phyloP scores from a whole-genome alignment of 2,888 invertebrate species.

The Clunio marinus region DNA sequence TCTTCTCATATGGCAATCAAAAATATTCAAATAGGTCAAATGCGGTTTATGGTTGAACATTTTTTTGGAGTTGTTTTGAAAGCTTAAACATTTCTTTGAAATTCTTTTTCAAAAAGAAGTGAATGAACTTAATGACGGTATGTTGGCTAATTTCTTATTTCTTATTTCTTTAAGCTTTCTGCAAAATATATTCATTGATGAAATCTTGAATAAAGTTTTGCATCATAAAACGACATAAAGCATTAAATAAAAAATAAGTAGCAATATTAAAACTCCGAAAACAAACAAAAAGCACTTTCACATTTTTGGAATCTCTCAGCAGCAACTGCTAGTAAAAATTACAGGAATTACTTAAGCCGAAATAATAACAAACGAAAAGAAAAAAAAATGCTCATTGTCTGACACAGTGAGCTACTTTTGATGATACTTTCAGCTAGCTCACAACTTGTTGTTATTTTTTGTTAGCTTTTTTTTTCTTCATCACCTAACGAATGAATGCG shows the following conservation, averaged over 20 bases:
- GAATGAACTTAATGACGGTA: too few relatives aligned
- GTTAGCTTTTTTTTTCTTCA: neutral
- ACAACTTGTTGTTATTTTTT: conserved; percentile 19
- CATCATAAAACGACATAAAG: neutral
- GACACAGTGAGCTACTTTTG: conserved; percentile 37
- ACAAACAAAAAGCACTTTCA: conserved; percentile 16
- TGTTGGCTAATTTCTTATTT: too few relatives aligned
- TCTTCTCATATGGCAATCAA: too few relatives aligned
- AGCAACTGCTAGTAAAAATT: neutral
- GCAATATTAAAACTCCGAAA: too few relatives aligned
- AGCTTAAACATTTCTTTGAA: too few relatives aligned
- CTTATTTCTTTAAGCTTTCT: too few relatives aligned
- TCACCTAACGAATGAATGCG: neutral
- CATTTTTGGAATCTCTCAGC: neutral
- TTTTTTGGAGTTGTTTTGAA: too few relatives aligned
- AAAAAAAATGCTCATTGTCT: conserved; percentile 18
- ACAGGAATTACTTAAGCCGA: neutral
- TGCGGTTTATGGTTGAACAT: too few relatives aligned
- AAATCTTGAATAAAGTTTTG: too few relatives aligned
- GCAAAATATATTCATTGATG: too few relatives aligned
- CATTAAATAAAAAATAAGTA: neutral
- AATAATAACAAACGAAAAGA: neutral
- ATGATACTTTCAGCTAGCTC: conserved; percentile 1
- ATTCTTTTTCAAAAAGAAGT: too few relatives aligned
- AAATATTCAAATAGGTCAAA: too few relatives aligned